Conservation (phyloP, 2,113 vertebrate genomes). For the Lanius collurio region DNA sequence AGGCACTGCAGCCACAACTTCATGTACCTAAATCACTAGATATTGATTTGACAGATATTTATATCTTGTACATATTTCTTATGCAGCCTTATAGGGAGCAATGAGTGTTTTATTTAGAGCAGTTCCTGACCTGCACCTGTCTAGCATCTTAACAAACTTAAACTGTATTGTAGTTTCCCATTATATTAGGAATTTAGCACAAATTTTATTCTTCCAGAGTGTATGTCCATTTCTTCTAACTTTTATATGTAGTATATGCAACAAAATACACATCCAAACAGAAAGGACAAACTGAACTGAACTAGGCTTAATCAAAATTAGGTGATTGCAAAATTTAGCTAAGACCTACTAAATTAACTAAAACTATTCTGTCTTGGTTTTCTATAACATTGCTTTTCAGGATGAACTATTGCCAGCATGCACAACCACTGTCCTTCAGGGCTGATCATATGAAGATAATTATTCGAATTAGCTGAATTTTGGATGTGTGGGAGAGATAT, state of each 20-base stretch:
- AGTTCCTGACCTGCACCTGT: background rate
- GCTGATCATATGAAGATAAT: background rate
- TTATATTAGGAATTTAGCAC: background rate
- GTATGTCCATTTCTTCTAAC: background rate
- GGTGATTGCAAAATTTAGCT: background rate
- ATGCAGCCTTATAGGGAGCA: background rate
- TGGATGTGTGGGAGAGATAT: background rate
- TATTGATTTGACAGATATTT: background rate
- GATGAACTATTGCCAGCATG: background rate
- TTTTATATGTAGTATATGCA: background rate
- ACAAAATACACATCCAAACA: background rate
- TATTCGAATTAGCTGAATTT: background rate
- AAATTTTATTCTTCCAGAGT: background rate
- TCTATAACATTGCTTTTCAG: background rate
- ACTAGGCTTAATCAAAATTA: background rate
- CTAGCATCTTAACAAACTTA: background rate
- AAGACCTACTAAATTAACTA: background rate
- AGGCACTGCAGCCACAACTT: background rate
- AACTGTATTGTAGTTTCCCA: background rate
- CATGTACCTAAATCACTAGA: background rate
- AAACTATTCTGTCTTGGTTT: background rate
- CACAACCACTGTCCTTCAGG: background rate
- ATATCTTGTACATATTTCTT: background rate
- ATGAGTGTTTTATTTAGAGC: background rate
- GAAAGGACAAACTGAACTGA: background rate